Base-by-base conservation (phyloP, 2,888 invertebrate species). In the Cordilura impudica region DNA sequence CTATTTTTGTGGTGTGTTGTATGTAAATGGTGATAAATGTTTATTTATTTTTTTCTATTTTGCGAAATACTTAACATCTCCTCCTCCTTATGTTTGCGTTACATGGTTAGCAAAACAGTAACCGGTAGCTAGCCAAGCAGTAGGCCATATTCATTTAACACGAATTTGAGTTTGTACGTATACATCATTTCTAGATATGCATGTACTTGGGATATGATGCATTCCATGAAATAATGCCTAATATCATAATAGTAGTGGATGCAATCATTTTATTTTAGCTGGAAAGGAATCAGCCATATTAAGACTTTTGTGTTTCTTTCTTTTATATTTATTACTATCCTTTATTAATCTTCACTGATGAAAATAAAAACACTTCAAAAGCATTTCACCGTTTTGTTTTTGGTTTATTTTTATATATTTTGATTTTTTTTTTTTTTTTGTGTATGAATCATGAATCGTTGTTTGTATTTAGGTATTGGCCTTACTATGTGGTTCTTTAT, bases 21-120 rank as follows among this genome's bases (percentile, higher is more conserved):
- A 63, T 31, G 31, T 56, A 70, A 76, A 76, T 70, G 65, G 65
- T 70, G 75, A 75, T 69, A 69, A 69, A 75, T 63, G 56, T 47
- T 58, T 19, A n/a, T n/a, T n/a, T n/a, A n/a, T n/a, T n/a, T n/a
- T n/a, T n/a, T n/a, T n/a, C n/a, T n/a, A n/a, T n/a, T n/a, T n/a
- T 31, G n/a, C 53, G 16, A 43, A 65, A 39, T 53, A 65, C 53
- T 58, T 70, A 12, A 19, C 21, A 39, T 14, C 35, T 39, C n/a
- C 35, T 39, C 2, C 14, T 39, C 35, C 4, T 31, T 4, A 39
- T 1, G 12, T 14, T n/a, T 39, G n/a, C n/a, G n/a, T n/a, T 39
- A 39, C 35, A n/a, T 39, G 21, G 26, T 26, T 26, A 6, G 26
- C 26, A 26, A 45, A 71, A 47, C 47, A 65, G 47, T 26, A 72